These are phyloP conservation scores for Falco concolor DNA, from an alignment of 2,797 vertebrate genomes.

Conservation along the genomic window DNA sequence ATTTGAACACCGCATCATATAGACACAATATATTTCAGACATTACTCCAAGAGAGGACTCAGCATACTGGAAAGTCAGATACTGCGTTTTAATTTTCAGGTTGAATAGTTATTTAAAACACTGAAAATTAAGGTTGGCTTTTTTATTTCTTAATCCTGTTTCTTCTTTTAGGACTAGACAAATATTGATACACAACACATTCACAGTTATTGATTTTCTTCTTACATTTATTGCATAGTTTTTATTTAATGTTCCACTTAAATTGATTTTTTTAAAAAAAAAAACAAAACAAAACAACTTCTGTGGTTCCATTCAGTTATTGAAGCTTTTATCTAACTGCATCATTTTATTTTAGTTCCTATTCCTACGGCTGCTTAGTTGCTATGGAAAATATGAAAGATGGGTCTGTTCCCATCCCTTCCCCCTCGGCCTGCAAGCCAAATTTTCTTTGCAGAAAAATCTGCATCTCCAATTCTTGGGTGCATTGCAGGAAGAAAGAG, in stretches of 20 bases:
- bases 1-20: slow-evolving; percentile 34
- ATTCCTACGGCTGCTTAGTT: slow-evolving; percentile 17
- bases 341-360: slow-evolving; percentile 22
- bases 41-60: slow-evolving; percentile 47
- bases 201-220: slow-evolving; percentile 58
- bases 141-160: slow-evolving; percentile 69
- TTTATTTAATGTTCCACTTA: slow-evolving; percentile 58
- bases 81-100: slow-evolving; percentile 70
- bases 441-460: background rate
- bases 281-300: background rate
- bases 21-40: slow-evolving; percentile 45
- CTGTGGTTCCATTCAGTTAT: slow-evolving; percentile 18
- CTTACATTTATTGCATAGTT: slow-evolving; percentile 47
- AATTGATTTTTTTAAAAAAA: background rate
- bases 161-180: slow-evolving; percentile 58
- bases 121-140: slow-evolving; percentile 63
- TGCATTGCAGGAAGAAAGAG: background rate
- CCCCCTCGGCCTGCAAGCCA: background rate
- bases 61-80: slow-evolving; percentile 64
- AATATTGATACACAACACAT: slow-evolving; percentile 61
- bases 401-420: background rate
- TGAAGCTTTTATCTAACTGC: background rate
- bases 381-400: slow-evolving; percentile 32
- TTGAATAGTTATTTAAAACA: slow-evolving; percentile 70
- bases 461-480: background rate